Conservation (phyloP, 2,113 vertebrate species). For the Laterallus jamaicensis region DNA sequence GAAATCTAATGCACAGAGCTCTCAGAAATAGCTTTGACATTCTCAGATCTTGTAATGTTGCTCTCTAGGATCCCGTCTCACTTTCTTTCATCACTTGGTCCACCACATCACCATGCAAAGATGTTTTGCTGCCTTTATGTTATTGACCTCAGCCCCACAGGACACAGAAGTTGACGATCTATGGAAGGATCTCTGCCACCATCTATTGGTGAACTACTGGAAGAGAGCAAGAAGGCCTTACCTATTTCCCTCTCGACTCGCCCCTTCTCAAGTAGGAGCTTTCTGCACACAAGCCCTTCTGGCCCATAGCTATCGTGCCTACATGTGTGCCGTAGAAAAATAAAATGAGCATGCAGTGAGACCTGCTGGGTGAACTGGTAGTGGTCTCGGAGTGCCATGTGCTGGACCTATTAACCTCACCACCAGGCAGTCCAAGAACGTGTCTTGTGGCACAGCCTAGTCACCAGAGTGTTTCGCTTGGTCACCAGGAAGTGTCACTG, state of each 20-base stretch:
- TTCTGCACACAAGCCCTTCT: neutral
- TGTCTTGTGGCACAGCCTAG: neutral
- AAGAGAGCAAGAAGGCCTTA: neutral
- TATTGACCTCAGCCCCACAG: neutral
- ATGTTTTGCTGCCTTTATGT: neutral
- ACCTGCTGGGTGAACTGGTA: neutral
- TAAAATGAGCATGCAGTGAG: neutral
- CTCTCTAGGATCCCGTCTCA: neutral
- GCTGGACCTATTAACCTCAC: neutral
- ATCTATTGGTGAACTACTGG: neutral
- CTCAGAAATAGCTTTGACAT: neutral
- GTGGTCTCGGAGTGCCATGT: accelerated
- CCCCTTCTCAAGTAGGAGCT: neutral
- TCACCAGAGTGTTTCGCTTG: neutral
- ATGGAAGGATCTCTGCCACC: constrained; percentile 4
- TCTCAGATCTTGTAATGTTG: neutral
- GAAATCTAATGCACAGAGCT: neutral
- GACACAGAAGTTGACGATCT: neutral
- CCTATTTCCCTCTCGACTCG: neutral
- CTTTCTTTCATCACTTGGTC: neutral
- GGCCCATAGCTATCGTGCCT: neutral
- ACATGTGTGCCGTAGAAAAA: neutral
- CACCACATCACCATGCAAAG: neutral
- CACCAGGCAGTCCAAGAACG: accelerated
- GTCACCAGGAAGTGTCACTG: neutral